These are phyloP conservation scores for Planococcus citri DNA, from an alignment of 1,140 invertebrate species.

Conservation along the genomic window DNA sequence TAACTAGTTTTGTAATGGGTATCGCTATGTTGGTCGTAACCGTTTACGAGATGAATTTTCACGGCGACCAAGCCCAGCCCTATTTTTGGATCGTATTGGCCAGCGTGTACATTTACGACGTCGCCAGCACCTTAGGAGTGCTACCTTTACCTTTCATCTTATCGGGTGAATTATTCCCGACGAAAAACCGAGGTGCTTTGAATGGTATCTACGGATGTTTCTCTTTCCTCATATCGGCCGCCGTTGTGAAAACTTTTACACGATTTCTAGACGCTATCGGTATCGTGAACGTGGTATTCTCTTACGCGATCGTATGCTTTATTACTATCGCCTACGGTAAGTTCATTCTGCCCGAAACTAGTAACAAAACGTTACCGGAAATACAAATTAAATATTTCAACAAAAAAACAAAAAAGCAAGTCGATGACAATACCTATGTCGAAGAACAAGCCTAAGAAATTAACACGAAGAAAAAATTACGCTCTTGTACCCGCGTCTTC, in stretches of 20 bases:
- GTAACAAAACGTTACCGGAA: conserved; percentile 58
- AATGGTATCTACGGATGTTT: conserved; percentile 46
- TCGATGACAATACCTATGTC: background rate
- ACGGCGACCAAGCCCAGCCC: background rate
- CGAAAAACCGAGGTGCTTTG: conserved; percentile 41
- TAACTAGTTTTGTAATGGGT: conserved; percentile 31
- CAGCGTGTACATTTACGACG: conserved; percentile 39
- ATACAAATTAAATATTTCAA: conserved; percentile 43
- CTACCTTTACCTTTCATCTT: conserved; percentile 49
- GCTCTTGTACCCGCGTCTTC: too few relatives aligned
- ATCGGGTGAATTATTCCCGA: conserved; percentile 36
- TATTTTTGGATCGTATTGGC: conserved; percentile 28
- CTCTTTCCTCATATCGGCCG: conserved; percentile 37
- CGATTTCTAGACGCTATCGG: conserved; percentile 42
- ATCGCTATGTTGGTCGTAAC: conserved; percentile 32
- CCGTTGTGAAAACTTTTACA: conserved; percentile 57
- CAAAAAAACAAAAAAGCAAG: background rate
- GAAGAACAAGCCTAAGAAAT: background rate
- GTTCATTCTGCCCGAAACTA: conserved; percentile 59
- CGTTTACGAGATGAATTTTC: background rate
- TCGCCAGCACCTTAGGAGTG: conserved; percentile 40
- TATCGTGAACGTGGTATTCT: conserved; percentile 54
- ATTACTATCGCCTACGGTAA: conserved; percentile 56
- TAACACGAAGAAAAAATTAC: too few relatives aligned
- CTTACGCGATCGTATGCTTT: conserved; percentile 47